Evolutionary conservation across 92 coral and sea anemone species (phyloP), one percentile per base, ranked within the genome.

Genomic region (Zoanthus solanderi): DNA sequence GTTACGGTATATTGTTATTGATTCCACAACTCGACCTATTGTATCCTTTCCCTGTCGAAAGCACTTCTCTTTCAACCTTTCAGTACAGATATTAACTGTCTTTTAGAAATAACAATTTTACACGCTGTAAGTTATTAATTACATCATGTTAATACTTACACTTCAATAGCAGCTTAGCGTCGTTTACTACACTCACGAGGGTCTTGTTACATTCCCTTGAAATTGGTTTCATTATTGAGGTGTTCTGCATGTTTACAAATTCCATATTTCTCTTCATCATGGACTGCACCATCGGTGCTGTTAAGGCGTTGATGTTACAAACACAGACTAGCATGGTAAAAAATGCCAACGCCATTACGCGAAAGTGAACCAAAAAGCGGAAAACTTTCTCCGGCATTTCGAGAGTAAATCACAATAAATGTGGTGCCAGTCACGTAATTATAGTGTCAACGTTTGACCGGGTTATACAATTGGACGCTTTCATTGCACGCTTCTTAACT

Each of bases 251-350:
- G 45, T 46, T 7, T 2, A 45, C 52, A 47, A 75, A 47, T 23
- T 45, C 45, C 79, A 18, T 58, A 46, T 47, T 75, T 75, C 79
- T 18, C 79, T 75, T 9, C 28, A 75, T 54, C 78, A 75, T 75
- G 4, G 78, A 75, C 0, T 47, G 60, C n/a, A 47, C 78, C 78
- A 75, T 75, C 5, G 60, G 79, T 28, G 45, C 45, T 52, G 79
- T 75, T 37, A 75, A 46, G 17, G 79, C 60, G 45, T 31, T 45
- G 16, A 47, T 29, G 10, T 75, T 47, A 17, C 37, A 17, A 12
- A 75, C 58, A 45, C 9, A 75, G 6, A 0, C 37, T 44, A 46
- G 79, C 79, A 47, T 18, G 6, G 16, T 63, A 46, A 75, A 75
- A 46, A 7, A 28, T 16, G 13, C 60, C 58, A 74, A 56, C 78